Conservation (phyloP, 2,113 vertebrate species). For the Pluvialis apricaria region DNA sequence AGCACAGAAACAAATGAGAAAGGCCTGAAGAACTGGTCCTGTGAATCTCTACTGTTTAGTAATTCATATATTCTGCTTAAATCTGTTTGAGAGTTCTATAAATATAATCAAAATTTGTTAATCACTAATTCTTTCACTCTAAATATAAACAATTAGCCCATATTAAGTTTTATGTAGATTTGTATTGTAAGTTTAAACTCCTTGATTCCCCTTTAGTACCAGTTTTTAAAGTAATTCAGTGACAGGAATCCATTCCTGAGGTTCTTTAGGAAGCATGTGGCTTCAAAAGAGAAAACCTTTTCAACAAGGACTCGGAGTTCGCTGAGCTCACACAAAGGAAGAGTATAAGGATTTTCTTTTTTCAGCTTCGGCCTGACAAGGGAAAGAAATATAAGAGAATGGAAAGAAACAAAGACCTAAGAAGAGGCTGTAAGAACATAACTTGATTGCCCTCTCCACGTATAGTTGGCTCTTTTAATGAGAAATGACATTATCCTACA, state of each 20-base stretch:
- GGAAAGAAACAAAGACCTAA: neutral
- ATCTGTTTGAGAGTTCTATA: neutral
- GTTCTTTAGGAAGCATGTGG: neutral
- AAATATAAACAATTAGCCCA: neutral
- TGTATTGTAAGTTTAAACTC: neutral
- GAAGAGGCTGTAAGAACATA: neutral
- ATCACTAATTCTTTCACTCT: neutral
- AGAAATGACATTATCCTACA: neutral
- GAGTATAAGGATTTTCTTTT: neutral
- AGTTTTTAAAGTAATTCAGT: neutral
- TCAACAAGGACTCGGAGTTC: neutral
- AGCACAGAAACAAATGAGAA: neutral
- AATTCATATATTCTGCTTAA: neutral
- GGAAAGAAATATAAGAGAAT: neutral
- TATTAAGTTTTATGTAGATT: neutral
- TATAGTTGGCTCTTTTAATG: neutral
- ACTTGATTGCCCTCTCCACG: neutral
- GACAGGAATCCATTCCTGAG: neutral
- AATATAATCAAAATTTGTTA: neutral
- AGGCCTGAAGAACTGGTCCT: neutral
- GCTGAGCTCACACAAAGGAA: neutral
- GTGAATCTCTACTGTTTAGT: neutral
- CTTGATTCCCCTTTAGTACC: neutral
- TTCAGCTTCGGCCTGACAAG: neutral
- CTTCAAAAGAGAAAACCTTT: neutral